Evolutionary conservation across 2,888 invertebrate genomes (phyloP).

Genomic region (Gibbula magus): DNA sequence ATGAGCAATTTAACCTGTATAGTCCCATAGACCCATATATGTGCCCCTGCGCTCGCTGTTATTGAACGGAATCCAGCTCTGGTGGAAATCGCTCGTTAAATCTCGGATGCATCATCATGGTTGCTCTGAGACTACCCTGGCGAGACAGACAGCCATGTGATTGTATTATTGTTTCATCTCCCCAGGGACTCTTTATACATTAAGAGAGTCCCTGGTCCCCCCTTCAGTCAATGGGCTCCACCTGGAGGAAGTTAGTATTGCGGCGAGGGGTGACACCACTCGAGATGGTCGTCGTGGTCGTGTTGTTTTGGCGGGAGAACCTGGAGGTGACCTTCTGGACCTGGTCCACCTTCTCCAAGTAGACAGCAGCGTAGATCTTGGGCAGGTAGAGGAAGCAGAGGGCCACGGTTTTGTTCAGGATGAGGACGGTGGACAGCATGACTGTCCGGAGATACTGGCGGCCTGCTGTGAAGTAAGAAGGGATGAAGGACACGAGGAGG

Average conservation of each 20-base stretch:
- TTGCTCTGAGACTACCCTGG: too few relatives aligned
- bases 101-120: too few relatives aligned
- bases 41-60: too few relatives aligned
- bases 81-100: too few relatives aligned
- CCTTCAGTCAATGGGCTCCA: not conserved
- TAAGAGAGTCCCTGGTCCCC: too few relatives aligned
- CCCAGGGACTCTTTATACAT: too few relatives aligned
- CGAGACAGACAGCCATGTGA: too few relatives aligned
- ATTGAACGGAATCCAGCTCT: too few relatives aligned
- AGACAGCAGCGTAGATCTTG: slow-evolving; percentile 48
- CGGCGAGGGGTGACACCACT: not conserved
- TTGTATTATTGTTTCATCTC: too few relatives aligned
- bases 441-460: slow-evolving; percentile 41
- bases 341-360: not conserved
- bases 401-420: slow-evolving; percentile 49
- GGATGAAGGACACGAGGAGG: slow-evolving; percentile 64
- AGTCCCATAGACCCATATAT: too few relatives aligned
- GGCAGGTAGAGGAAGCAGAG: slow-evolving; percentile 49
- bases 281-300: not conserved
- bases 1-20: too few relatives aligned
- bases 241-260: not conserved
- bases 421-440: slow-evolving; percentile 43
- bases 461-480: slow-evolving; percentile 58
- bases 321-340: not conserved
- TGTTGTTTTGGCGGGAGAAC: not conserved